A percentile compares a stretch with the other conserved stretches of the same genome.
These are phyloP conservation scores for Dolichopus griseipennis DNA, from an alignment of 2,888 invertebrate species.

Conservation along the genomic window DNA sequence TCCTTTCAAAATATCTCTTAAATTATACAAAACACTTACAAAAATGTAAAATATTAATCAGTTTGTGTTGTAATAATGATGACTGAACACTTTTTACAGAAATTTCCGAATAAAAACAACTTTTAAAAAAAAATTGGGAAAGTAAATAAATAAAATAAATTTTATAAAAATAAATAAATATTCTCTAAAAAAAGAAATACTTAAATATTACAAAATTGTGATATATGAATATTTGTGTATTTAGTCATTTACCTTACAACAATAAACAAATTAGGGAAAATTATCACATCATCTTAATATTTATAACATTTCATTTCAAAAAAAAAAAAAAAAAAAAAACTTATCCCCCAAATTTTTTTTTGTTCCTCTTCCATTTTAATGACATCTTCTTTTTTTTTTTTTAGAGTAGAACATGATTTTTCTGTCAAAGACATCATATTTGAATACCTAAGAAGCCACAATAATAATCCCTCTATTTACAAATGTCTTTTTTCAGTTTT, in stretches of 20 bases:
- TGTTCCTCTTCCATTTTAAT: background rate
- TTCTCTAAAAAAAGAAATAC: background rate
- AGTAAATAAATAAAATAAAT: background rate
- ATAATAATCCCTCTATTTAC: background rate
- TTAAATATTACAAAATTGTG: background rate
- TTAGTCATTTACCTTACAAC: constrained; percentile 3
- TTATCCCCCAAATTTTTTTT: background rate
- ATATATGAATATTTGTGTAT: background rate
- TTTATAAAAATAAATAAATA: background rate
- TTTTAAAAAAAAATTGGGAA: too few species aligned
- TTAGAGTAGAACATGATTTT: background rate
- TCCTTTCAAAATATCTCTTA: too few species aligned
- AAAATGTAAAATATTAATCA: too few species aligned
- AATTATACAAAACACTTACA: too few species aligned
- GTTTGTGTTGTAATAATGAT: too few species aligned
- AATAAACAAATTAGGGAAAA: constrained; percentile 3
- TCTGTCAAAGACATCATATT: background rate
- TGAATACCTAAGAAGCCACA: background rate
- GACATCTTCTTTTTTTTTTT: background rate
- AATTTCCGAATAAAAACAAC: too few species aligned
- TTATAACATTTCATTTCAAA: background rate
- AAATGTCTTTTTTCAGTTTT: background rate
- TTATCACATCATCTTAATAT: background rate
- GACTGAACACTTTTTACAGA: too few species aligned
- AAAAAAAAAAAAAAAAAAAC: too few species aligned